Evolutionary conservation across 2,113 vertebrate genomes (phyloP), one percentile per base, ranked within the genome.

Genomic region (Neolamprologus tretocephalus): DNA sequence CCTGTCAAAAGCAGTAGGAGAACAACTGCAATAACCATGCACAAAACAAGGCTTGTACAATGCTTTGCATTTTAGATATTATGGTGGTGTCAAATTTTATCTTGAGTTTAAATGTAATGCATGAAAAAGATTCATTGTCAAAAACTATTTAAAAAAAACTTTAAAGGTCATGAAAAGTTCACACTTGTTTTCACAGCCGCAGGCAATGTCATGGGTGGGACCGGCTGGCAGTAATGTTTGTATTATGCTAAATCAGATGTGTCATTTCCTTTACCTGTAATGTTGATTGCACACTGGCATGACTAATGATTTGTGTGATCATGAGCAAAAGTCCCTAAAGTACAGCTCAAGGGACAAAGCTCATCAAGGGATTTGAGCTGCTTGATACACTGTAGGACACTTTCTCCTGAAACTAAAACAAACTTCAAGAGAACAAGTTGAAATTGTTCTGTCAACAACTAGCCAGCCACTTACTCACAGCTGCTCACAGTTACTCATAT

Each of bases 201-300:
- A 14, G 26, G 26, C n/a, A 19, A 28, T 12, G 9, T 54, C 2
- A n/a, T 51, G 75, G 91, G 89, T 55, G 51, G 33, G 33, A 61
- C 49, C 3, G 4, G 23, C 9, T 78, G 31, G 16, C 40, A 66
- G 42, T 66, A 40, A 84, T 89, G 26, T 89, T 58, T 91, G 63
- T 66, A 37, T 73, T 81, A 28, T 80, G 6, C 42, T 42, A 17
- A 86, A 66, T 78, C 63, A 63, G 14, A 85, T n/a, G 49, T 80
- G 82, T 93, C 58, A 93, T 80, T 92, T 93, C 92, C 89, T 80
- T 16, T 78, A 23, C 55, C 82, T 37, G 68, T 23, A 63, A 23
- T n/a, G 19, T 17, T 71, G 13, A 80, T 21, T 26, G 66, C 40
- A 81, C 42, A 79, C 17, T 26, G 16, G 66, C 71, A 42, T 89